Conservation (phyloP, 1,140 invertebrate genomes). For the Melanaphis sacchari region DNA sequence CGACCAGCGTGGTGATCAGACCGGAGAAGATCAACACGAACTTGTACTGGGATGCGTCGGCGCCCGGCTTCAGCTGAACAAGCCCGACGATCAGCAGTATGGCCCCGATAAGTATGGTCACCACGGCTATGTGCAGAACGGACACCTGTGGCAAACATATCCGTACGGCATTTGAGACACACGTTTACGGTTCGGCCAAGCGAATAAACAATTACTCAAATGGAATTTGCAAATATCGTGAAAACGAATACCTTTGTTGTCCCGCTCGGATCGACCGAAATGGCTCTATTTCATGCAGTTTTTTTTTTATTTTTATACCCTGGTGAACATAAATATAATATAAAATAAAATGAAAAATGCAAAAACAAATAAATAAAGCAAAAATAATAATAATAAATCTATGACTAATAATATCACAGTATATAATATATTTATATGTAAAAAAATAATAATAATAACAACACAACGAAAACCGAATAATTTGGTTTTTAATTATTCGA, state of each 20-base stretch:
- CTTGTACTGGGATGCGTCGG: constrained; percentile 78
- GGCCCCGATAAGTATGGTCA: constrained; percentile 76
- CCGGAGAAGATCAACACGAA: constrained; percentile 72
- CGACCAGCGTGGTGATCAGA: constrained; percentile 62
- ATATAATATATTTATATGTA: no score
- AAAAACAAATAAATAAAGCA: constrained; percentile 49
- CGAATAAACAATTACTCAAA: not conserved
- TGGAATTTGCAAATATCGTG: not conserved
- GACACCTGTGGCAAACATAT: constrained; percentile 67
- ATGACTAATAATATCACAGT: not conserved
- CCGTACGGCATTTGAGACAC: not conserved
- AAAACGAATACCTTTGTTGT: constrained; percentile 25
- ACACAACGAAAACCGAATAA: not conserved
- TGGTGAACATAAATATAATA: constrained; percentile 49
- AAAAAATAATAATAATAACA: not conserved
- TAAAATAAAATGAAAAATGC: constrained; percentile 35
- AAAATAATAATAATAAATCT: constrained; percentile 37
- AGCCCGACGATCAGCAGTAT: constrained; percentile 80
- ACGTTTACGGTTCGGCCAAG: not conserved
- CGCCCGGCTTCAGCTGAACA: constrained; percentile 80
- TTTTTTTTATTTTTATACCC: constrained; percentile 21
- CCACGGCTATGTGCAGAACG: constrained; percentile 76
- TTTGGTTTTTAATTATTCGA: not conserved
- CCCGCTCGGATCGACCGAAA: not conserved
- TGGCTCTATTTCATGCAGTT: constrained; percentile 45